Evolutionary conservation across 2,888 invertebrate species (phyloP).

Genomic region (Cepaea hortensis): DNA sequence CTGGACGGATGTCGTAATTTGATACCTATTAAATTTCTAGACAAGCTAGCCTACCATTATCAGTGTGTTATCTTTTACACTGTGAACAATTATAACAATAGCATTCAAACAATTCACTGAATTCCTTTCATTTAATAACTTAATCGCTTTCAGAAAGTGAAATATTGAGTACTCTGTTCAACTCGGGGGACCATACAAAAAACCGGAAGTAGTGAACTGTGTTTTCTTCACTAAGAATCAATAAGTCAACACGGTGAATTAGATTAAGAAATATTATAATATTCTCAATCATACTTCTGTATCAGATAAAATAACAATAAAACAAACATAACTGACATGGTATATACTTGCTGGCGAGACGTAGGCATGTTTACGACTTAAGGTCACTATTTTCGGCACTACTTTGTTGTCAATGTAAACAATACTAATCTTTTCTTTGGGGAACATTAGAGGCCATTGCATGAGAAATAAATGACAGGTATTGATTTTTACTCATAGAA

Average conservation of each 20-base stretch:
- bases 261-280: too few species aligned
- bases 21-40: not conserved
- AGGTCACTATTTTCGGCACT: not conserved
- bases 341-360: not conserved
- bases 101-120: too few species aligned
- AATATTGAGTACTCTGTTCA: too few species aligned
- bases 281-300: too few species aligned
- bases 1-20: slow-evolving; percentile 43
- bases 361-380: not conserved
- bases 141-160: too few species aligned
- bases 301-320: not conserved
- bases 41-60: not conserved
- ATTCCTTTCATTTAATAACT: too few species aligned
- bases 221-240: not conserved
- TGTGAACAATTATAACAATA: not conserved
- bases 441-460: not conserved
- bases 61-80: not conserved
- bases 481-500: too few species aligned
- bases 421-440: not conserved
- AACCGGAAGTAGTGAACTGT: slow-evolving; percentile 12
- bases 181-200: not conserved
- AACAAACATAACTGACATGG: not conserved
- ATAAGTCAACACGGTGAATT: not conserved
- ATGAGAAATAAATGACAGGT: not conserved
- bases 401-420: slow-evolving; percentile 41